phyloP scores from a whole-genome alignment of 2,888 invertebrate genomes.

The Amphipyra tragopoginis region DNA sequence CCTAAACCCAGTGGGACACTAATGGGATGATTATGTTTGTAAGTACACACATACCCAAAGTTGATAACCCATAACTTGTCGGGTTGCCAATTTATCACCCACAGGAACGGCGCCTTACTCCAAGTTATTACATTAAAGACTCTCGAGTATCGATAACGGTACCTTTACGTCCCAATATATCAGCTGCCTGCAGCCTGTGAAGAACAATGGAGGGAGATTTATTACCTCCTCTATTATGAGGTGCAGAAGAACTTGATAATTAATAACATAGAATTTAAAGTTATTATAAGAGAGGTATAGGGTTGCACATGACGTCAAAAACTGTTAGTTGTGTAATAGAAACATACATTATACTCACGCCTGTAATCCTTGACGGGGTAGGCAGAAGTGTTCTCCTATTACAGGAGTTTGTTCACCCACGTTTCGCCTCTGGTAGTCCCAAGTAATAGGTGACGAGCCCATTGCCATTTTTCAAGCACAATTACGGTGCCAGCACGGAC shows the following conservation, averaged over 20 bases:
- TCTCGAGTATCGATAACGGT: constrained; percentile 13
- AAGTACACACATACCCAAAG: too few relatives aligned
- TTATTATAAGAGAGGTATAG: background rate
- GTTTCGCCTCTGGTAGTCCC: too few relatives aligned
- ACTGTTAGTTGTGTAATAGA: background rate
- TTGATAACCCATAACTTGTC: constrained; percentile 1
- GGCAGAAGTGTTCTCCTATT: too few relatives aligned
- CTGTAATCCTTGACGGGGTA: too few relatives aligned
- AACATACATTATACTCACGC: too few relatives aligned
- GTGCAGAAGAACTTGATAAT: constrained; percentile 3
- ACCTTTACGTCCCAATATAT: constrained; percentile 15
- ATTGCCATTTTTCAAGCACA: too few relatives aligned
- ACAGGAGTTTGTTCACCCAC: too few relatives aligned
- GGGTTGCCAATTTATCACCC: constrained; percentile 4
- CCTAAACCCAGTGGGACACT: too few relatives aligned
- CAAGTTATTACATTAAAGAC: constrained; percentile 12
- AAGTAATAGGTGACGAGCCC: too few relatives aligned
- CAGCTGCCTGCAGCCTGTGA: background rate
- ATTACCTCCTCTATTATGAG: constrained; percentile 5
- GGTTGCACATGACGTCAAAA: too few relatives aligned
- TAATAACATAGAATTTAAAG: constrained; percentile 4
- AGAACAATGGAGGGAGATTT: constrained; percentile 21
- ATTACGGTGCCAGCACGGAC: too few relatives aligned
- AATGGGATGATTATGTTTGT: too few relatives aligned
- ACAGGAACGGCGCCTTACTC: constrained; percentile 2